Evolutionary conservation across 2,888 invertebrate genomes (phyloP), one percentile per base, ranked within the genome.

Genomic region (Dorcus parallelipipedus): DNA sequence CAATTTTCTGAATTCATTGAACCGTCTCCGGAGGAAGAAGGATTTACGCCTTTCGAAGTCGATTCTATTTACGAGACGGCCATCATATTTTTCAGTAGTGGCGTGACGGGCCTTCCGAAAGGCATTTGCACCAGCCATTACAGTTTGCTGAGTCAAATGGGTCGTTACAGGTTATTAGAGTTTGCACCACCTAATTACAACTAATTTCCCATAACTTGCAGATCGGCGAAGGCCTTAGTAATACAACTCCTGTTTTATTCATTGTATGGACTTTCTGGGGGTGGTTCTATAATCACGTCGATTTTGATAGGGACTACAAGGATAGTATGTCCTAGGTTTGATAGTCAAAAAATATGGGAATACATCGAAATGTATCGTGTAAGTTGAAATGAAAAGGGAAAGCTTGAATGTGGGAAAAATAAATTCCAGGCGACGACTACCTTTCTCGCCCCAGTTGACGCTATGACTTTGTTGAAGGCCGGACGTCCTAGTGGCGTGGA

Each of bases 401-500:
- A 33, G 20, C 48, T 41, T 55, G 52, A 14, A 48, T 54, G 23
- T 14, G 9, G 5, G n/a, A 20, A 5, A 10, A 9, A 20, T 51
- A 9, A 38, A 53, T 65, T 63, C 14, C 52, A 73, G 72, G 64
- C 73, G 6, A 65, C 71, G 9, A 58, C 56, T 10, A 26, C 64
- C 2, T 69, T 74, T 45, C 7, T 71, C 7, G 69, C 73, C 6
- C 74, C 76, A 4, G 62, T 61, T 23, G 66, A 68, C 54, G 71
- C 68, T 7, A 60, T 69, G 9, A 64, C 62, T n/a, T 58, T 75
- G 60, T 47, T 69, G 4, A 72, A 70, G 63, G 58, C 40, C 20
- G 72, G 73, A 7, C 63, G 73, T 47, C 76, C 76, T 0, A 71
- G 74, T 33, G 64, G 67, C 17, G 49, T 75, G 2, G 67, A 76